Base-by-base conservation (phyloP, 1,140 invertebrate genomes). In the Drosophila pseudoananassae region DNA sequence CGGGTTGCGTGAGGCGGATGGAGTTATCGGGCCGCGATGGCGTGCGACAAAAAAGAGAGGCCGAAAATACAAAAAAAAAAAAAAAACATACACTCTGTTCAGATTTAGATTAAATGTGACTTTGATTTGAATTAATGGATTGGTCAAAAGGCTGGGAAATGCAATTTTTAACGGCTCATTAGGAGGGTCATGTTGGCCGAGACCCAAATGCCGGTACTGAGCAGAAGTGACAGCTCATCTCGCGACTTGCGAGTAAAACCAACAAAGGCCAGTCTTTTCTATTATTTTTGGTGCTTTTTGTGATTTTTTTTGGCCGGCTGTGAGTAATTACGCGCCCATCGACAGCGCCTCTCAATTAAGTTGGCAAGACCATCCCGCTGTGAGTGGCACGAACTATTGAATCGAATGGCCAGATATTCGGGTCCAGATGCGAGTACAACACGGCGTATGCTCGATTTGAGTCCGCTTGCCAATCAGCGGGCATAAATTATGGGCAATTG, bases 401-500 rank as follows among this genome's bases (percentile, higher is more conserved):
- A 25, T 5, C 33, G n/a, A 49, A 51, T 27, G 57, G 33, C 15
- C 15, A 45, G 15, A 55, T 29, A 43, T 12, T 25, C 68, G 65
- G 52, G 55, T 58, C 53, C 27, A 20, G 64, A 40, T 65, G 74
- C 63, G 63, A 31, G 46, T 64, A 64, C 76, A 61, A 54, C 71
- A 61, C 58, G 66, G 65, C 70, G 58, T 76, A 72, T 79, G 65
- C n/a, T 55, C 61, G 61, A 66, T 81, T 80, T 60, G 55, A 72
- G 60, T 40, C 33, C 52, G 70, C 56, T 76, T 80, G 65, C 66
- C 78, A 81, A 85, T 87, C 82, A 85, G 52, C 78, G 59, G 61
- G 46, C 82, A 69, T 59, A 87, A 85, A 85, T 85, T 81, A 87
- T 87, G 55, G 81, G 63, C 82, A 85, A 85, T 85, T 85, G 77